Base-by-base conservation (phyloP, 2,888 invertebrate genomes). In the Pseudanteris insignis region DNA sequence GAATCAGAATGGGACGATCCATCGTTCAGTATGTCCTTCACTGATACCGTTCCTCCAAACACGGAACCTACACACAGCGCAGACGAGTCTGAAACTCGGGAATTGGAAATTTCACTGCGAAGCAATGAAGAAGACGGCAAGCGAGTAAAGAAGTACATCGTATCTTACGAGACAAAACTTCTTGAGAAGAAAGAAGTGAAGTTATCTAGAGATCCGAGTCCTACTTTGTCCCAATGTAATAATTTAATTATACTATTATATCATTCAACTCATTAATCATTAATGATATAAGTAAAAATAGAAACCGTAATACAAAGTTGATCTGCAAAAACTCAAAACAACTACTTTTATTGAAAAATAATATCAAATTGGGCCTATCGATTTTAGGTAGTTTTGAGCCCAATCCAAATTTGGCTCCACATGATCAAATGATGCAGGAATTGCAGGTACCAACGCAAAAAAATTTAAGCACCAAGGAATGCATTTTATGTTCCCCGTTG, bases 371-470 rank as follows among this genome's bases (percentile, higher is more conserved):
- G n/a, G n/a, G n/a, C n/a, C n/a, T n/a, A n/a, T n/a, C n/a, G n/a
- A n/a, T n/a, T n/a, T n/a, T 74, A 79, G 79, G 72, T 64, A 77
- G 76, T 72, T 79, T 74, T 68, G 79, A 79, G 70, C 71, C 77
- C 63, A 78, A 79, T 66, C 74, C 76, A 63, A 79, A 78, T 66
- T 70, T 79, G 64, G 65, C 74, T 34, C 70, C 76, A 44, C 73
- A 77, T 72, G 78, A 78, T 59, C 79, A 80, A 73, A 73, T 80
- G 59, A 78, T 80, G 68, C 76, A 80, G 66, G 79, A 79, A 65
- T 62, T 79, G 41, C 73, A 79, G 79, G 79, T 79, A 79, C 47
- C 43, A 60, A 57, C 53, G 25, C 32, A 5, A 21, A 25, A 9
- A 21, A 30, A 29, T 43, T 46, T 43, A 33, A 47, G 13, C 38